A percentile compares a stretch with the other conserved stretches of the same genome.
Conservation (phyloP, 2,113 vertebrate species). For the Albula glossodonta region DNA sequence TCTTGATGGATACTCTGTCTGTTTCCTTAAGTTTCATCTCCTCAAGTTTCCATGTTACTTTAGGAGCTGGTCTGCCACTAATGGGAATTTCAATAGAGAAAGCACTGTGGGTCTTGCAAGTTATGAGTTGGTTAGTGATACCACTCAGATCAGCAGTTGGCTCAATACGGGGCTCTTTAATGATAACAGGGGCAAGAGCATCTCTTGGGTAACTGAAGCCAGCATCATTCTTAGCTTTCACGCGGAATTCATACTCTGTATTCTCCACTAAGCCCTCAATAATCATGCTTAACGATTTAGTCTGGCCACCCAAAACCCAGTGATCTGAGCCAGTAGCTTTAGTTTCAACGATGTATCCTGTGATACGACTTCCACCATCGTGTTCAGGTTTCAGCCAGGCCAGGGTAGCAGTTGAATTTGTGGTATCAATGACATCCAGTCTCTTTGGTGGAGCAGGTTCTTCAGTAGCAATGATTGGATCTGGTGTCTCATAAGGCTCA, state of each 20-base stretch:
- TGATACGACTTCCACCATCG: constrained; percentile 94
- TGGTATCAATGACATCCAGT: constrained; percentile 91
- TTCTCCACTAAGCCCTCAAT: constrained; percentile 88
- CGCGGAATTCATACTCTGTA: constrained; percentile 94
- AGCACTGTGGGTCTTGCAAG: constrained; percentile 84
- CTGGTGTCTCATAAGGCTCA: constrained; percentile 85
- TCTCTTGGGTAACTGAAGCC: constrained; percentile 92
- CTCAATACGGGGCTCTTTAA: constrained; percentile 95
- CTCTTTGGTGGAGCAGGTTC: constrained; percentile 90
- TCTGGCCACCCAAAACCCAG: constrained; percentile 85
- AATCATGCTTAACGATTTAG: constrained; percentile 85
- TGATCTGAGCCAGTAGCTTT: constrained; percentile 82
- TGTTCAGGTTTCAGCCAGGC: constrained; percentile 97
- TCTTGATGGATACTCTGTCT: constrained; percentile 86
- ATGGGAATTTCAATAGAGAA: constrained; percentile 95
- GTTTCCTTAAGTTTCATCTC: constrained; percentile 98
- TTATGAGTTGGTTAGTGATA: constrained; percentile 93
- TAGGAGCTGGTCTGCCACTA: constrained; percentile 90
- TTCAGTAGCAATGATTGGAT: constrained; percentile 89
- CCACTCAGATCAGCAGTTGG: constrained; percentile 95
- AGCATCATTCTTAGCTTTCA: constrained; percentile 91
- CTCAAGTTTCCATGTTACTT: constrained; percentile 95
- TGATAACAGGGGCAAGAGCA: constrained; percentile 89
- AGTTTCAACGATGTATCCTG: constrained; percentile 84
- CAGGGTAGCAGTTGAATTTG: constrained; percentile 82